Percentiles rank a stretch among this genome's conserved stretches.
phyloP scores from a whole-genome alignment of 2,797 vertebrate species.

The Lepilemur ruficaudatus region DNA sequence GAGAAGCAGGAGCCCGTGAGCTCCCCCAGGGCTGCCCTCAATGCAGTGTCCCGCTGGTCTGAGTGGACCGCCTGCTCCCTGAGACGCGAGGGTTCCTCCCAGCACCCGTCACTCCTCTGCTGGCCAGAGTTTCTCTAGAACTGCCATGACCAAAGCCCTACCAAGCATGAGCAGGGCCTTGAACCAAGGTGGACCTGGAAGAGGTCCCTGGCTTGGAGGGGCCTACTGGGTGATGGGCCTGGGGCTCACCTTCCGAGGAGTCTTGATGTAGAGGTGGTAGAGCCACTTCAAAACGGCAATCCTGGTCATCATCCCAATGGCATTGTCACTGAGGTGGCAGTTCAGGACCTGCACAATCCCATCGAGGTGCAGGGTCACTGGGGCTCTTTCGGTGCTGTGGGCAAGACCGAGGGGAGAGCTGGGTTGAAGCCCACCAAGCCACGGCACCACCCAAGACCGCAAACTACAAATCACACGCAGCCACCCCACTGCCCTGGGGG shows the following conservation, averaged over 20 bases:
- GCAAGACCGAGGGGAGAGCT: neutral
- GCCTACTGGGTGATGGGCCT: too few relatives aligned
- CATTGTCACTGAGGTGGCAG: conserved; percentile 93
- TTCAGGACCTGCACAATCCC: conserved; percentile 98
- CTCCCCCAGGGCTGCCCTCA: accelerated
- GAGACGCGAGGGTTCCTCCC: accelerated
- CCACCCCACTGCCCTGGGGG: neutral
- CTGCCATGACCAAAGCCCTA: neutral
- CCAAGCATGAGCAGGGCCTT: accelerated
- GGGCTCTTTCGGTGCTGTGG: conserved; percentile 86
- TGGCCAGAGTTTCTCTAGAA: neutral
- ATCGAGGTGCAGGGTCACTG: conserved; percentile 94
- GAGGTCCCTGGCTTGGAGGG: neutral
- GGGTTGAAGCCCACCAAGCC: neutral
- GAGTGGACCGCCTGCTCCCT: accelerated
- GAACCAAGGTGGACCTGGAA: neutral
- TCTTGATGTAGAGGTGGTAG: conserved; percentile 99
- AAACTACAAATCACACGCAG: neutral
- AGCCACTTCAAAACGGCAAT: conserved; percentile 98
- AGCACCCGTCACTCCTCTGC: neutral
- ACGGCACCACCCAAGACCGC: accelerated
- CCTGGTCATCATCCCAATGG: conserved; percentile 98
- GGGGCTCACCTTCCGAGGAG: conserved; percentile 92
- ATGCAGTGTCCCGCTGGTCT: neutral
- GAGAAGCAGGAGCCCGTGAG: neutral